These are phyloP conservation scores for Gnathonemus echidnorhynchus DNA, from an alignment of 2,113 vertebrate species.

Conservation along the genomic window DNA sequence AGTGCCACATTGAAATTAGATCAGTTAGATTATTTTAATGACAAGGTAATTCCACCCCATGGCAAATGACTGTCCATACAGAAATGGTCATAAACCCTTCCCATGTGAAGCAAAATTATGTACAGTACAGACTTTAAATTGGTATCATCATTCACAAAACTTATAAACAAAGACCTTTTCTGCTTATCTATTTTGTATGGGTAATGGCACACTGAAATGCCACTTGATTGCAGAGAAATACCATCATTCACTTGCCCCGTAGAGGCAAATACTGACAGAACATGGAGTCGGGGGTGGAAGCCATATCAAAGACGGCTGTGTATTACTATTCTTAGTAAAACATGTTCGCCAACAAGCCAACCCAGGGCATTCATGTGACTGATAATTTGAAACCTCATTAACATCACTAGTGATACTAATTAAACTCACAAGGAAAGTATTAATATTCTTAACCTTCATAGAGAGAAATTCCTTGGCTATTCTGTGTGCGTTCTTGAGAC, in stretches of 20 bases:
- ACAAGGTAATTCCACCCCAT: background rate
- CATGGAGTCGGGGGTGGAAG: background rate
- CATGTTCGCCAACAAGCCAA: background rate
- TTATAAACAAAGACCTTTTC: conserved; percentile 30
- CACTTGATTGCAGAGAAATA: background rate
- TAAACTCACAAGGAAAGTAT: background rate
- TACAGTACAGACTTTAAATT: conserved; percentile 43
- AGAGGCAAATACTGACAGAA: background rate
- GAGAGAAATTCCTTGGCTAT: background rate
- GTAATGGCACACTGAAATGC: background rate
- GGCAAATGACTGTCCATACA: conserved; percentile 28
- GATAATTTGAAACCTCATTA: background rate
- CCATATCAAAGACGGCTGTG: background rate
- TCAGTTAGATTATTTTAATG: conserved; percentile 2
- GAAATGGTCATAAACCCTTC: background rate
- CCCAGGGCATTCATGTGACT: background rate
- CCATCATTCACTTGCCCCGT: background rate
- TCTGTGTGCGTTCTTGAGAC: background rate
- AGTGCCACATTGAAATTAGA: background rate
- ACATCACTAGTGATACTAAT: background rate
- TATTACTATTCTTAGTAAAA: background rate
- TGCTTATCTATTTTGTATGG: background rate
- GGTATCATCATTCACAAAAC: conserved; percentile 48
- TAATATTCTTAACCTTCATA: background rate
- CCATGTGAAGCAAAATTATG: conserved; percentile 36